Conservation (phyloP, 2,113 vertebrate genomes). For the Festucalex cinctus region DNA sequence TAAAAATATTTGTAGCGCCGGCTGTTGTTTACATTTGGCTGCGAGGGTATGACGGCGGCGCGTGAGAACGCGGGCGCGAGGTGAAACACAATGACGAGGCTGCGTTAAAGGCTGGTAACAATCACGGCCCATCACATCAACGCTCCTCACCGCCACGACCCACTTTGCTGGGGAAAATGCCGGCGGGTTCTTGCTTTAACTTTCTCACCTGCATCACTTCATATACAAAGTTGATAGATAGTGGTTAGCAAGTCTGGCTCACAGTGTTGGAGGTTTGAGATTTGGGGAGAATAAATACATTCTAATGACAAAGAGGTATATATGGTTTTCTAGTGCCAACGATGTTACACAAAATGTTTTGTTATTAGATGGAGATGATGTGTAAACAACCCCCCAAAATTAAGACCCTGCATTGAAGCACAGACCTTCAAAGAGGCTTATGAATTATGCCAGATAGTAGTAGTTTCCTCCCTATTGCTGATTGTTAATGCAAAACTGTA, state of each 20-base stretch:
- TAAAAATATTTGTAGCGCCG: constrained; percentile 2
- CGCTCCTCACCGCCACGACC: not conserved
- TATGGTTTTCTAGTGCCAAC: no score
- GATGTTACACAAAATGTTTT: no score
- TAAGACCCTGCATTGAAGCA: no score
- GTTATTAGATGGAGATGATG: no score
- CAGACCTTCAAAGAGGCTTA: no score
- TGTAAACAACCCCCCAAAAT: no score
- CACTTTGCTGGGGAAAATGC: not conserved
- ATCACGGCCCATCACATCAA: constrained; percentile 13
- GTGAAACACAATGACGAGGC: not conserved
- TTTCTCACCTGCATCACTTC: not conserved
- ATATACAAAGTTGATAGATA: not conserved
- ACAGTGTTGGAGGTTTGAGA: not conserved
- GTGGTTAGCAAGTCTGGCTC: not conserved
- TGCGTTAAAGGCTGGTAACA: constrained; percentile 7
- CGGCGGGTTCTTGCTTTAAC: not conserved
- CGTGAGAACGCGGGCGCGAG: not conserved
- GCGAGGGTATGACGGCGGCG: constrained; percentile 1
- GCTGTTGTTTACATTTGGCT: constrained; percentile 9
- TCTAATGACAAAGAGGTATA: no score
- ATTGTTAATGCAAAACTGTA: no score
- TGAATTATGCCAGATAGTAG: no score
- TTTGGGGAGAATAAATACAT: not conserved
- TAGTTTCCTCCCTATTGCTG: no score